Conservation (phyloP, 2,113 vertebrate genomes). For the Lethenteron reissneri region DNA sequence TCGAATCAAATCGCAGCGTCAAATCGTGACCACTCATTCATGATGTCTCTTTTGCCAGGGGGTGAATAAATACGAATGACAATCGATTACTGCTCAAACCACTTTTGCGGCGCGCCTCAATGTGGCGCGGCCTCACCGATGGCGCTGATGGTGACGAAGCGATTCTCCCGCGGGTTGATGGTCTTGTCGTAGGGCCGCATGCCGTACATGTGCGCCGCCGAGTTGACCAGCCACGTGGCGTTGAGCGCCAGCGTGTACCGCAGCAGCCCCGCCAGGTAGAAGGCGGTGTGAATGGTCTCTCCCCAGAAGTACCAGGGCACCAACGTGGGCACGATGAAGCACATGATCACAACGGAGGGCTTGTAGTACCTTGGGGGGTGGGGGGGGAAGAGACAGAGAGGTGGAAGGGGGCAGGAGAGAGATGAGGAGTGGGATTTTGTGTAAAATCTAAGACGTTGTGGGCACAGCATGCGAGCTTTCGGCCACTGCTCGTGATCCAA, state of each 20-base stretch:
- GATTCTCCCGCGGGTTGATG: conserved; percentile 38
- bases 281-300: conserved; percentile 39
- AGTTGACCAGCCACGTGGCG: conserved; percentile 39
- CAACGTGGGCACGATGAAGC: conserved; percentile 26
- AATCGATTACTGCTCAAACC: too few relatives aligned
- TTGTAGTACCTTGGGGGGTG: conserved; percentile 22
- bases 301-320: conserved; percentile 43
- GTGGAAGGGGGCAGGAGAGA: too few relatives aligned
- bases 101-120: too few relatives aligned
- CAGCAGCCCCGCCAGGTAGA: conserved; percentile 38
- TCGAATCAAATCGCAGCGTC: too few relatives aligned
- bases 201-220: conserved; percentile 37
- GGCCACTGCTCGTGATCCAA: too few relatives aligned
- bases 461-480: too few relatives aligned
- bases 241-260: conserved; percentile 37
- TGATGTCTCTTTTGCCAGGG: too few relatives aligned
- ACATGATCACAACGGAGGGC: conserved; percentile 28
- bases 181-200: conserved; percentile 33
- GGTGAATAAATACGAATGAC: too few relatives aligned
- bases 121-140: conserved; percentile 23
- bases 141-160: conserved; percentile 28
- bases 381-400: not conserved
- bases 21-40: too few relatives aligned
- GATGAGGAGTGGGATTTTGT: too few relatives aligned
- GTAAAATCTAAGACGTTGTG: too few relatives aligned